Conservation (phyloP, 2,113 vertebrate genomes). For the Micronycteris hirsuta region DNA sequence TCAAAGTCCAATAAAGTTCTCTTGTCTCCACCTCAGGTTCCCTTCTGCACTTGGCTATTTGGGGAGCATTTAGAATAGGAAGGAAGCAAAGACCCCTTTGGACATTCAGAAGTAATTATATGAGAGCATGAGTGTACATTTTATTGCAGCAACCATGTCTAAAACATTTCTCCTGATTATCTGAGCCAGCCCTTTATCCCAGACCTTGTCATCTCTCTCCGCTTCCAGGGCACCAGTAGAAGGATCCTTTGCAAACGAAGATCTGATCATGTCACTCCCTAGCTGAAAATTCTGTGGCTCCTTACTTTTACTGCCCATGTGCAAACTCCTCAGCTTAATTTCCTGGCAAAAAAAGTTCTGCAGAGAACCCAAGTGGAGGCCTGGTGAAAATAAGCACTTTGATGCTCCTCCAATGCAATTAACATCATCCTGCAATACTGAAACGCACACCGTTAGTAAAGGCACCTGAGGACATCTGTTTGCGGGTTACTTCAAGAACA, state of each 20-base stretch:
- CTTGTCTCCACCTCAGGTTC: neutral
- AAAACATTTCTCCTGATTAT: neutral
- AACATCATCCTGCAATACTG: neutral
- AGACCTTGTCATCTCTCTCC: neutral
- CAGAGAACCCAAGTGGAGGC: neutral
- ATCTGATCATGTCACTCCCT: neutral
- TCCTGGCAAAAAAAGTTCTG: neutral
- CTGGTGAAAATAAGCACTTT: neutral
- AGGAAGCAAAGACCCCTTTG: neutral
- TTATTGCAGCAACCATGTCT: neutral
- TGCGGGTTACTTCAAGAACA: neutral
- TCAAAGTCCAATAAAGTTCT: neutral
- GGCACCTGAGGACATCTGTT: neutral
- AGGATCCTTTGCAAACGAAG: neutral
- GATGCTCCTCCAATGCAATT: neutral
- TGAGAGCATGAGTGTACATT: neutral
- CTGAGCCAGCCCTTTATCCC: neutral
- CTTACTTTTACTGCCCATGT: neutral
- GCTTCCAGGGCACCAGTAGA: neutral
- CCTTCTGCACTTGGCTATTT: neutral
- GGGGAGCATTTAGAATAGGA: neutral
- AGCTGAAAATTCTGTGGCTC: neutral
- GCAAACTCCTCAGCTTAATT: neutral
- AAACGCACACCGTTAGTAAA: neutral
- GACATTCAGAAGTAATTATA: neutral